These are phyloP conservation scores for Liasis olivaceus DNA, from an alignment of 2,797 vertebrate species.

Conservation along the genomic window DNA sequence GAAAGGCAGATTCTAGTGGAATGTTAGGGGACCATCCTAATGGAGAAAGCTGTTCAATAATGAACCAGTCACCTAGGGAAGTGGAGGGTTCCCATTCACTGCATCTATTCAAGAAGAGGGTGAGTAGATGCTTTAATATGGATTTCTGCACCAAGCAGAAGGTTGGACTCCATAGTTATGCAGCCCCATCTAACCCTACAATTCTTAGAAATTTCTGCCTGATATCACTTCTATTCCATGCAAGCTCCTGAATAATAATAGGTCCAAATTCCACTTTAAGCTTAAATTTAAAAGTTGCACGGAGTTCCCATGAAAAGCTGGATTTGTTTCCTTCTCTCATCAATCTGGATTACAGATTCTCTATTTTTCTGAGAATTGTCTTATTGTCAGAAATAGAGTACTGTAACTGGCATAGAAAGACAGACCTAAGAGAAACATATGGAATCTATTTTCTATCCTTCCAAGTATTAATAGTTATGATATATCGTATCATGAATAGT, in stretches of 20 bases:
- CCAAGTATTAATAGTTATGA: neutral
- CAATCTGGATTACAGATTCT: neutral
- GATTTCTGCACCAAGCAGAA: neutral
- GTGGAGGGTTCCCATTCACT: neutral
- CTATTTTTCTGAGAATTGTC: neutral
- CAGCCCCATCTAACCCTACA: neutral
- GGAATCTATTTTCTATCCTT: neutral
- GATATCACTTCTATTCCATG: neutral
- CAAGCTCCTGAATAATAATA: neutral
- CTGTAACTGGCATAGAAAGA: neutral
- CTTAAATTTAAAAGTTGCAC: neutral
- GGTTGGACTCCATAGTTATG: neutral
- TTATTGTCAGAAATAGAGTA: neutral
- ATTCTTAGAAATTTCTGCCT: neutral
- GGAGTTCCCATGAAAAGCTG: neutral
- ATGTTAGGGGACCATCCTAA: neutral
- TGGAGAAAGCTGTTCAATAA: neutral
- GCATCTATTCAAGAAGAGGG: neutral
- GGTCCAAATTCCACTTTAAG: neutral
- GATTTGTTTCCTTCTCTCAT: neutral
- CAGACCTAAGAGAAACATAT: neutral
- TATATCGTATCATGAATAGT: neutral
- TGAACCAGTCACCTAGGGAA: neutral
- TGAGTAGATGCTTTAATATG: neutral
- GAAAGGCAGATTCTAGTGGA: neutral